Percentiles rank a stretch among this genome's conserved stretches.
These are phyloP conservation scores for Scrobipalpa atriplicella DNA, from an alignment of 2,888 invertebrate species.

Conservation along the genomic window DNA sequence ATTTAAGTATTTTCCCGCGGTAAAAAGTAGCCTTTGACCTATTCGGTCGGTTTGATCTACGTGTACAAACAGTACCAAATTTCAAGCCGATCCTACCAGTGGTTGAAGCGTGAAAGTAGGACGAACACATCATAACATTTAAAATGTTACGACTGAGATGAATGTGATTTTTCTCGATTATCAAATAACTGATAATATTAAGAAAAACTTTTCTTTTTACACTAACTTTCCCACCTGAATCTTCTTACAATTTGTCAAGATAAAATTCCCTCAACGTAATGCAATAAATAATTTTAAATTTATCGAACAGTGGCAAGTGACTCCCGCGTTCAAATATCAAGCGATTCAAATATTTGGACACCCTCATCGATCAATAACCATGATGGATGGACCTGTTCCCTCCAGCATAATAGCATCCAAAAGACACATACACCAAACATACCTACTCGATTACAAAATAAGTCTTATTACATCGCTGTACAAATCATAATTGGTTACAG, in stretches of 20 bases:
- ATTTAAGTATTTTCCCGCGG: too few relatives aligned
- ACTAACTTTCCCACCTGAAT: background rate
- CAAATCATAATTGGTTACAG: constrained; percentile 31
- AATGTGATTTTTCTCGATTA: too few relatives aligned
- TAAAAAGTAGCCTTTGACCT: too few relatives aligned
- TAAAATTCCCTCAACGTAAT: constrained; percentile 14
- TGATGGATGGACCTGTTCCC: constrained; percentile 72
- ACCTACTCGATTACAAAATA: background rate
- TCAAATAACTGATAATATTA: too few relatives aligned
- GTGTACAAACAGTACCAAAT: too few relatives aligned
- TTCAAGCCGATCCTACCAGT: too few relatives aligned
- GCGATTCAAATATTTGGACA: constrained; percentile 80
- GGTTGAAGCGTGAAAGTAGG: too few relatives aligned
- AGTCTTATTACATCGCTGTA: constrained; percentile 32
- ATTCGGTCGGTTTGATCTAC: too few relatives aligned
- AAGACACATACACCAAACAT: constrained; percentile 40
- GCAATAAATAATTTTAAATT: constrained; percentile 24
- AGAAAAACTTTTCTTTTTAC: too few relatives aligned
- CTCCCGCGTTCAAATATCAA: constrained; percentile 58
- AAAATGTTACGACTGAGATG: too few relatives aligned
- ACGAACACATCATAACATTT: too few relatives aligned
- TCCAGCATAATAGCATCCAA: constrained; percentile 31
- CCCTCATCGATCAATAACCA: constrained; percentile 77
- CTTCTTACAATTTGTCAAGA: background rate
- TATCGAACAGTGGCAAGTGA: constrained; percentile 50